Conservation (phyloP, 2,797 vertebrate species). For the Uromys caudimaculatus region DNA sequence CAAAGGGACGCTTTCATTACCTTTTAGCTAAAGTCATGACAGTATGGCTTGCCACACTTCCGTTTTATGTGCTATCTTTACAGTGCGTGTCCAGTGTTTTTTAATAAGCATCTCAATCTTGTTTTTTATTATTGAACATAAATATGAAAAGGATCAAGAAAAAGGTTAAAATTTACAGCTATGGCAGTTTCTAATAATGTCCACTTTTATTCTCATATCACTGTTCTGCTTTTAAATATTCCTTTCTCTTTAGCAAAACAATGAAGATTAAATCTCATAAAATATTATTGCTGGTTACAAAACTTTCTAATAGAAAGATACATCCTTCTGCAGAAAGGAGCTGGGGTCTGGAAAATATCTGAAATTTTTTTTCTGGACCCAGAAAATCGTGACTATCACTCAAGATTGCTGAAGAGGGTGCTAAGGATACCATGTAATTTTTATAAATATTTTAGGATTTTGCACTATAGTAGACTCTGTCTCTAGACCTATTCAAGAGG, state of each 20-base stretch:
- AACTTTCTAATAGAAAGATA: not conserved
- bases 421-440: not conserved
- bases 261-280: not conserved
- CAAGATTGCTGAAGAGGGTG: not conserved
- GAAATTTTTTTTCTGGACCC: not conserved
- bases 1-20: not conserved
- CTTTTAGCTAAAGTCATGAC: not conserved
- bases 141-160: not conserved
- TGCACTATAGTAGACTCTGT: not conserved
- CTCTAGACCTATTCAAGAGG: not conserved
- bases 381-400: not conserved
- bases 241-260: slow-evolving; percentile 8
- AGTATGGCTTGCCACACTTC: not conserved
- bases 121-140: not conserved
- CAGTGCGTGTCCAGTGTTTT: not conserved
- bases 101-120: not conserved
- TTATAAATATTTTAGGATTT: not conserved
- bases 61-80: not conserved
- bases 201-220: not conserved
- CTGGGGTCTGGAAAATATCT: not conserved
- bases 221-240: not conserved
- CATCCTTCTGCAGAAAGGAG: not conserved
- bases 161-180: not conserved
- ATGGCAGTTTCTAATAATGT: not conserved
- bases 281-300: slow-evolving; percentile 22